A percentile compares a stretch with the other conserved stretches of the same genome.
phyloP scores from a whole-genome alignment of 2,888 invertebrate species.

The Amphimallon solstitiale region DNA sequence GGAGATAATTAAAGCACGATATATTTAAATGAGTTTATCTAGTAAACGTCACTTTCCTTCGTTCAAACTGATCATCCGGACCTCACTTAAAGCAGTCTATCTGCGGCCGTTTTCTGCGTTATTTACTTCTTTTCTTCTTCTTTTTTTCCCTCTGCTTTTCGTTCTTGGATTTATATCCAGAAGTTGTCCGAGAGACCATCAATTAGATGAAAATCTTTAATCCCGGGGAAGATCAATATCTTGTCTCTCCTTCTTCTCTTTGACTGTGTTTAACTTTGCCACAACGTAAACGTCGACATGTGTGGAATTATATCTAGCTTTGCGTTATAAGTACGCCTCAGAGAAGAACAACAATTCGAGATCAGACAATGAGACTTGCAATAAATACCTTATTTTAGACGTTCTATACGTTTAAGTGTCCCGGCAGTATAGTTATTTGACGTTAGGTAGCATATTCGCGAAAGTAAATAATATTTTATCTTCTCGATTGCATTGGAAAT shows the following conservation, averaged over 20 bases:
- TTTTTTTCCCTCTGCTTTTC: not conserved
- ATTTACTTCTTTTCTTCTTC: not conserved
- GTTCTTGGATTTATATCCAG: slow-evolving; percentile 41
- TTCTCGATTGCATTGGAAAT: no score
- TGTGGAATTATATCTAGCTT: slow-evolving; percentile 17
- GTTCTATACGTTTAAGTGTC: not conserved
- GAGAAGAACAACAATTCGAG: not conserved
- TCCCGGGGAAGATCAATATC: slow-evolving; percentile 56
- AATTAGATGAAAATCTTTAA: slow-evolving; percentile 59
- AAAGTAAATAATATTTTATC: no score
- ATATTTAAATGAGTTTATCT: slow-evolving; percentile 3
- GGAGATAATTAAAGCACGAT: no score
- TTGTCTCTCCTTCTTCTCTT: slow-evolving; percentile 31
- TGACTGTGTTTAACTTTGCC: slow-evolving; percentile 21
- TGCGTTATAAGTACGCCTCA: not conserved
- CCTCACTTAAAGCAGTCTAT: slow-evolving; percentile 24
- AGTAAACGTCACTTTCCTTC: not conserved
- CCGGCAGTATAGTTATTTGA: not conserved
- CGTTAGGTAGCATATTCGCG: not conserved
- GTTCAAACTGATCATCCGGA: slow-evolving; percentile 16
- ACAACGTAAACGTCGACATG: slow-evolving; percentile 20
- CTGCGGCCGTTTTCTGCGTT: slow-evolving; percentile 5
- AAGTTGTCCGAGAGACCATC: slow-evolving; percentile 50
- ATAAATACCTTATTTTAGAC: slow-evolving; percentile 21
- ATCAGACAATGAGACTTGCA: slow-evolving; percentile 14